Evolutionary conservation across 2,888 invertebrate species (phyloP).

Genomic region (Spisula solida): DNA sequence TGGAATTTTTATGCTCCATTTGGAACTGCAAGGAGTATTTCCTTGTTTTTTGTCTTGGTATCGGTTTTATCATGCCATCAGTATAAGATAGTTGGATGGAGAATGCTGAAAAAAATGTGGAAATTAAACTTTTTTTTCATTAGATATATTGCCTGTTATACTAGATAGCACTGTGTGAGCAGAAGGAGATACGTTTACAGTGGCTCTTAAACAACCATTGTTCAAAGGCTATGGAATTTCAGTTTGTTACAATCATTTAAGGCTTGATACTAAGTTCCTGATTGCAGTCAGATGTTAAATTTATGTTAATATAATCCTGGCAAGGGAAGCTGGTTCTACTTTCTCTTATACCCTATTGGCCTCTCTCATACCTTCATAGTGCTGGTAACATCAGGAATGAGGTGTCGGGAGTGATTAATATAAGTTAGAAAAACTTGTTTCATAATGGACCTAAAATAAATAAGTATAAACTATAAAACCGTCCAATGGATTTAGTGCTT

Average conservation of each 20-base stretch:
- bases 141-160: conserved; percentile 24
- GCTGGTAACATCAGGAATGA: too few species aligned
- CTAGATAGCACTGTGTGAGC: neutral
- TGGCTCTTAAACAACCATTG: conserved; percentile 23
- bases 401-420: too few species aligned
- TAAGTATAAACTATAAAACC: too few species aligned
- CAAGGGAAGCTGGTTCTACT: neutral
- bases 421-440: too few species aligned
- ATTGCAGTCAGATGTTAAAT: neutral
- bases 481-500: too few species aligned
- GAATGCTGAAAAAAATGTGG: conserved; percentile 29
- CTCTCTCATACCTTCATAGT: too few species aligned
- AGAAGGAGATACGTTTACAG: neutral
- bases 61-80: conserved; percentile 37
- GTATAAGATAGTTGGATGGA: neutral
- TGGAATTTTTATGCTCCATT: conserved; percentile 38
- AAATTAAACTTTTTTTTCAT: conserved; percentile 24
- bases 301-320: neutral
- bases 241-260: conserved; percentile 39
- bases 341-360: too few species aligned
- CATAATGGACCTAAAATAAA: too few species aligned
- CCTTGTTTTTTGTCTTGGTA: neutral
- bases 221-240: conserved; percentile 36
- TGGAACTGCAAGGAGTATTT: conserved; percentile 8
- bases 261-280: neutral